Conservation (phyloP, 2,113 vertebrate species). For the Pituophis catenifer region DNA sequence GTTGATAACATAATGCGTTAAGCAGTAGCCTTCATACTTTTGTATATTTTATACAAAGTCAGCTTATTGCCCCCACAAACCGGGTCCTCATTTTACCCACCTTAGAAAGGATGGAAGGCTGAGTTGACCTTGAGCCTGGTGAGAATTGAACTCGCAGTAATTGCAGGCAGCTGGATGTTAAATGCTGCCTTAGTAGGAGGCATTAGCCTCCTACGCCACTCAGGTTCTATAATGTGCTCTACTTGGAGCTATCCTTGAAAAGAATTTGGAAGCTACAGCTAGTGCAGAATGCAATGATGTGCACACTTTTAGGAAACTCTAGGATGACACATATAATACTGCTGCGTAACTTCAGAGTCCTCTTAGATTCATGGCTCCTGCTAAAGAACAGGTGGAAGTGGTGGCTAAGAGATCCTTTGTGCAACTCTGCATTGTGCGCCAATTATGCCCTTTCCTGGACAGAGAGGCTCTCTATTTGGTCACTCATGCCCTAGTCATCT, state of each 20-base stretch:
- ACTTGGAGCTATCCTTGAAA: background rate
- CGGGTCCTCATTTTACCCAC: no score
- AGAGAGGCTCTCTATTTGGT: background rate
- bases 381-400: background rate
- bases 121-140: no score
- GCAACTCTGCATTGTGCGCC: background rate
- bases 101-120: no score
- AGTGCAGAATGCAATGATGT: background rate
- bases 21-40: no score
- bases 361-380: background rate
- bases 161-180: no score
- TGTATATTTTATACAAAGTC: no score
- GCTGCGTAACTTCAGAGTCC: background rate
- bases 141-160: no score
- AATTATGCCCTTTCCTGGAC: no score
- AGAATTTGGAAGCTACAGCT: background rate
- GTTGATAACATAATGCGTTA: no score
- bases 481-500: background rate
- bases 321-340: background rate
- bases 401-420: background rate
- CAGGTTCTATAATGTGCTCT: background rate
- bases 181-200: no score
- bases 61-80: no score
- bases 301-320: background rate
- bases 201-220: no score